Percentiles rank a stretch among this genome's conserved stretches.
Evolutionary conservation across 1,140 invertebrate genomes (phyloP).

Genomic region (Oryzaephilus surinamensis): DNA sequence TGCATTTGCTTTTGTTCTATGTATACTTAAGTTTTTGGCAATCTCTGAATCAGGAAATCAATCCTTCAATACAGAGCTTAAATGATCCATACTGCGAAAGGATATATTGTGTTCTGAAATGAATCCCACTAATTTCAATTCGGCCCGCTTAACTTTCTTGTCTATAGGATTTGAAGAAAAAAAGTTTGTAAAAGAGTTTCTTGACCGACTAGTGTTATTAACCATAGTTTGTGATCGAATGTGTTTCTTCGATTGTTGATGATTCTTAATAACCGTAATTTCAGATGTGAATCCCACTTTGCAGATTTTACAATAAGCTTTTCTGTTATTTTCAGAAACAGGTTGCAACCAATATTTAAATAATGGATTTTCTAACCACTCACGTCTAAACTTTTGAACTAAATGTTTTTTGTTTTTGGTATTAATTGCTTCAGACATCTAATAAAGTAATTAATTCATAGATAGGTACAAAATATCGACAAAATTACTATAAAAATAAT

Average conservation of each 20-base stretch:
- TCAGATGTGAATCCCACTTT: slow-evolving; percentile 1
- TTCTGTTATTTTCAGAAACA: not conserved
- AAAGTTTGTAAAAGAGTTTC: slow-evolving; percentile 4
- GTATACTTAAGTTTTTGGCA: slow-evolving; percentile 2
- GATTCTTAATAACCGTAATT: slow-evolving; percentile 7
- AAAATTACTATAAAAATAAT: no score
- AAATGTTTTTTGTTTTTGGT: not conserved
- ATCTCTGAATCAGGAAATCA: slow-evolving; percentile 6
- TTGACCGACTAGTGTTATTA: not conserved
- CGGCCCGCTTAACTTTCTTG: slow-evolving; percentile 3
- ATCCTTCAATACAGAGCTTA: slow-evolving; percentile 1
- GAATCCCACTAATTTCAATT: slow-evolving; percentile 8
- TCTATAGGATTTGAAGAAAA: not conserved
- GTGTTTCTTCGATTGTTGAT: slow-evolving; percentile 5
- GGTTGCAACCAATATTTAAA: slow-evolving; percentile 1
- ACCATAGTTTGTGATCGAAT: not conserved
- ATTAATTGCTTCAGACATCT: not conserved
- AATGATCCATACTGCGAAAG: slow-evolving; percentile 7
- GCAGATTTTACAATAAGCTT: slow-evolving; percentile 3
- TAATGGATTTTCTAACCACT: not conserved
- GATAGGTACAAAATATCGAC: no score
- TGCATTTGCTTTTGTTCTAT: slow-evolving; percentile 29
- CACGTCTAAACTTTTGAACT: not conserved
- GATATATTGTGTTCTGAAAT: slow-evolving; percentile 12
- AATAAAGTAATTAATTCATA: not conserved